phyloP scores from a whole-genome alignment of 2,113 vertebrate genomes.

The Pelecanoides urinatrix region DNA sequence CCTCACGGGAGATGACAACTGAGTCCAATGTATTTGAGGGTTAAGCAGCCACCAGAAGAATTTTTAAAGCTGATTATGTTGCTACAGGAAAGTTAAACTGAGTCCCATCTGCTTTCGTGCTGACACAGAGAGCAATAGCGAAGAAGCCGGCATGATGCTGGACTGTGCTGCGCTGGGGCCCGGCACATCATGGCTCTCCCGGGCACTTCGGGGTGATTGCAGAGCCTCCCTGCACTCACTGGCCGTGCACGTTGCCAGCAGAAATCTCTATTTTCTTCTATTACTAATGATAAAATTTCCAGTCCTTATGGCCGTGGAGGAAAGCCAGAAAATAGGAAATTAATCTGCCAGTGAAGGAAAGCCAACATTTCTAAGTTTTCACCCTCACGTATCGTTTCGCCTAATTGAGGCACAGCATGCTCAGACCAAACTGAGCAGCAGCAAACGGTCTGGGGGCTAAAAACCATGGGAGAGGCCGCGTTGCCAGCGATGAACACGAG shows the following conservation, averaged over 20 bases:
- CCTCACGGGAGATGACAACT: not conserved
- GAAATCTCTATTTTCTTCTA: not conserved
- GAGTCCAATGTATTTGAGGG: not conserved
- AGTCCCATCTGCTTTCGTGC: not conserved
- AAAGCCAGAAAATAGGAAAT: not conserved
- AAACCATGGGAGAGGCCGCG: not conserved
- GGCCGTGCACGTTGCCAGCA: not conserved
- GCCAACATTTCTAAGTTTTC: not conserved
- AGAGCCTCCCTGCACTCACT: not conserved
- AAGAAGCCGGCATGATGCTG: not conserved
- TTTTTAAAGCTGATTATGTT: not conserved
- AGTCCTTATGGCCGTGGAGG: fast-evolving
- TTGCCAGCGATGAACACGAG: fast-evolving
- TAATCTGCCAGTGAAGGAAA: not conserved
- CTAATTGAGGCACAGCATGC: not conserved
- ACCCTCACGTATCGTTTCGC: fast-evolving
- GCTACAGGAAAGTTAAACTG: not conserved
- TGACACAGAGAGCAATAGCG: fast-evolving
- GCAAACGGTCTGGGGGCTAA: not conserved
- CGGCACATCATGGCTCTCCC: fast-evolving
- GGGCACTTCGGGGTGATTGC: fast-evolving
- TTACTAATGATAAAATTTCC: not conserved
- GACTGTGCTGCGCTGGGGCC: fast-evolving
- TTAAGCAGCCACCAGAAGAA: not conserved
- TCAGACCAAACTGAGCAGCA: not conserved